These are phyloP conservation scores for Myotis vivesi DNA, from an alignment of 2,797 vertebrate genomes.

Conservation along the genomic window DNA sequence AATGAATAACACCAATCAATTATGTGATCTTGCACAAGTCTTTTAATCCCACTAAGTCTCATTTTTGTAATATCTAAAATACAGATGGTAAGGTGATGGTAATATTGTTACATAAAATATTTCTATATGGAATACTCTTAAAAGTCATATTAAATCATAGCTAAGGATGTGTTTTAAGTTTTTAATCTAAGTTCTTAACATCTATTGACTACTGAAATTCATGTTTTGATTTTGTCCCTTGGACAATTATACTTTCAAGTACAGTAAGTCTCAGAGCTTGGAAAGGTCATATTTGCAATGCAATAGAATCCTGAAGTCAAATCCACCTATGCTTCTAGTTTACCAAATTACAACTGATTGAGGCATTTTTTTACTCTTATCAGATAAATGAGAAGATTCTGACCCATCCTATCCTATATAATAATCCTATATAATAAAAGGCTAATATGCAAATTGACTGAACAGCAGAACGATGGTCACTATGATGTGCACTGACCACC, in stretches of 20 bases:
- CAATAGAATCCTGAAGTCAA: constrained; percentile 12
- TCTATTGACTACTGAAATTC: constrained; percentile 40
- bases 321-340: constrained; percentile 15
- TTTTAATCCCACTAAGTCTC: neutral
- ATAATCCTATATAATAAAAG: too few relatives aligned
- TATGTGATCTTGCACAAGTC: neutral
- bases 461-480: too few relatives aligned
- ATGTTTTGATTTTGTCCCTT: constrained; percentile 41
- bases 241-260: constrained; percentile 39
- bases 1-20: neutral
- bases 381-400: constrained; percentile 31
- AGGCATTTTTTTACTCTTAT: neutral
- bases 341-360: constrained; percentile 24
- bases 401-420: neutral
- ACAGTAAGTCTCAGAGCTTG: constrained; percentile 18
- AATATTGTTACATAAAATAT: constrained; percentile 11
- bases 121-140: neutral
- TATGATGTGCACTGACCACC: too few relatives aligned
- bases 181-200: constrained; percentile 26
- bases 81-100: neutral
- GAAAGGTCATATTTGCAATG: constrained; percentile 55
- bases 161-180: neutral
- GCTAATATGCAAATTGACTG: too few relatives aligned
- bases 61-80: constrained; percentile 35
- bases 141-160: constrained; percentile 37